Base-by-base conservation (phyloP, 2,113 vertebrate species). In the Colaptes auratus region DNA sequence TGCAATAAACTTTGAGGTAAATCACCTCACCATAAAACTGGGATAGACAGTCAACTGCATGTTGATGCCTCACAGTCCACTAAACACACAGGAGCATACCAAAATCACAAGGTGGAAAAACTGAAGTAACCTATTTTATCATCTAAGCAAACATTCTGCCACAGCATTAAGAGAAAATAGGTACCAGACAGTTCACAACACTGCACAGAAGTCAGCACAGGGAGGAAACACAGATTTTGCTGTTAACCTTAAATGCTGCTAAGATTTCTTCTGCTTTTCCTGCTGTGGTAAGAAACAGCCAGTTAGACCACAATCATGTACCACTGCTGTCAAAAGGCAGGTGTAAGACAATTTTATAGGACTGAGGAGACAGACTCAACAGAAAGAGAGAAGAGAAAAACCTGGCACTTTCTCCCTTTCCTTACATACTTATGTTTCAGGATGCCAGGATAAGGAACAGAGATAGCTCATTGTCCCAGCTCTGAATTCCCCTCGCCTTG, bases 1-100 rank as follows among this genome's bases (percentile, higher is more conserved):
- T 42, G 35, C 24, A 71, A 77, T 80, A 77, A 53, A 24, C 10
- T 16, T 24, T 39, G 7, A 44, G 53, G 58, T 12, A 58, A 73
- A 50, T 44, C 24, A 73, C 46, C 20, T 50, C 27, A 35, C 2
- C 33, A 10, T 12, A 53, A 6, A 84, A 39, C 11, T 59, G 23
- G n/a, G 44, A 76, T 23, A 75, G 65, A 6, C 0, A 1, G 31
- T 1, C 2, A 2, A 52, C 53, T 67, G 13, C 16, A 60, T 6
- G 31, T 18, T 63, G 39, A n/a, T 58, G 27, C 9, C 39, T 82
- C 63, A 59, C 6, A 85, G 46, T 36, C 18, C 25, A 33, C n/a
- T 50, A 35, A 71, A 52, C 7, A 53, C 21, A 24, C 12, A 46
- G 21, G 6, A 88, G 46, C 27, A 31, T 7, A 21, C 18, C 67